Conservation (phyloP, 2,888 invertebrate genomes). For the Leucophenga montana region DNA sequence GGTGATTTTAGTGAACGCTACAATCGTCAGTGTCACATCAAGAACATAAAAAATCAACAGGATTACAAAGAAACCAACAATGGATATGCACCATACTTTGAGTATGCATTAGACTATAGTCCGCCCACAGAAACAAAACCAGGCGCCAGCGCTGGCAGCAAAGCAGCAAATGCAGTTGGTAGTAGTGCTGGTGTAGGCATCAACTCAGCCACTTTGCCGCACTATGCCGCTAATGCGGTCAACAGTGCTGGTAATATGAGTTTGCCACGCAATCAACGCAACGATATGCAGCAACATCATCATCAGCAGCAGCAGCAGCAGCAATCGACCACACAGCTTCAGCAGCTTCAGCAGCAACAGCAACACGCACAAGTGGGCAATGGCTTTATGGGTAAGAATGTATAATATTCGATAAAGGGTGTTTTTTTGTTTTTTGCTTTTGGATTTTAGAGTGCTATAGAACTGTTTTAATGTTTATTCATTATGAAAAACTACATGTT, state of each 20-base stretch:
- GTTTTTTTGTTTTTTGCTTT: no score
- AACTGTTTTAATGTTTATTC: no score
- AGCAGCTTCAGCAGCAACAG: slow-evolving; percentile 50
- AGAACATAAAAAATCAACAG: slow-evolving; percentile 65
- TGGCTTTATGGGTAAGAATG: slow-evolving; percentile 70
- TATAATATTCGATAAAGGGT: no score
- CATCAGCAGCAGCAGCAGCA: slow-evolving; percentile 47
- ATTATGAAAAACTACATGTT: no score
- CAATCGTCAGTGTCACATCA: slow-evolving; percentile 65
- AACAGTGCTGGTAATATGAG: slow-evolving; percentile 60
- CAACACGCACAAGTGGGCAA: slow-evolving; percentile 58
- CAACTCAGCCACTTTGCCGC: slow-evolving; percentile 69
- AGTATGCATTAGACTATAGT: slow-evolving; percentile 90
- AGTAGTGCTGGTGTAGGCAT: slow-evolving; percentile 42
- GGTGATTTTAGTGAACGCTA: slow-evolving; percentile 71
- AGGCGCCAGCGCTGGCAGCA: slow-evolving; percentile 47
- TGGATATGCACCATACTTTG: slow-evolving; percentile 81
- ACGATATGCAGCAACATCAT: slow-evolving; percentile 65
- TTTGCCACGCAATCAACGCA: slow-evolving; percentile 69
- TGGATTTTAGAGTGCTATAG: no score
- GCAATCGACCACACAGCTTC: slow-evolving; percentile 39
- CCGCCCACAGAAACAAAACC: slow-evolving; percentile 76
- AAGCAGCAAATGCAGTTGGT: slow-evolving; percentile 29
- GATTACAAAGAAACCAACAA: slow-evolving; percentile 66
- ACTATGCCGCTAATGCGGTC: slow-evolving; percentile 61